phyloP scores from a whole-genome alignment of 2,797 vertebrate genomes.

The Lacerta agilis region DNA sequence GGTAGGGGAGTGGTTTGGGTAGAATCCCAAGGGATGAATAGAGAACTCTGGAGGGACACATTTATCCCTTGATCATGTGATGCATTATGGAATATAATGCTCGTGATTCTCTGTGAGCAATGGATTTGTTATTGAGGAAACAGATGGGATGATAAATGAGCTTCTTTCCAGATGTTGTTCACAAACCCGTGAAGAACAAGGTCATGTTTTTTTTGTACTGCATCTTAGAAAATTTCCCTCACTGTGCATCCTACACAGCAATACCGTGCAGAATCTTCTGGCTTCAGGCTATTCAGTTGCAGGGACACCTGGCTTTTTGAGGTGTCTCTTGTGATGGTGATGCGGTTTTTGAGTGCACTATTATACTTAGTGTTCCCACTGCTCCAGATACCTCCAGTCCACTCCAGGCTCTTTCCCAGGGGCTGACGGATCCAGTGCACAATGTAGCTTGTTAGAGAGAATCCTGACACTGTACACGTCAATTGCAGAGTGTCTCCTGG shows the following conservation, averaged over 20 bases:
- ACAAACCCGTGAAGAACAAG: neutral
- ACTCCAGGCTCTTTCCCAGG: neutral
- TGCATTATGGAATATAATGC: too few species aligned
- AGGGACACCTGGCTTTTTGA: conserved; percentile 8
- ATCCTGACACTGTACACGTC: conserved; percentile 9
- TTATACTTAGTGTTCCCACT: neutral
- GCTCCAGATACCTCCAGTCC: neutral
- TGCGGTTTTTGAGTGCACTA: neutral
- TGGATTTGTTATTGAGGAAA: neutral
- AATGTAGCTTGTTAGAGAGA: neutral
- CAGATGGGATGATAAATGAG: too few species aligned
- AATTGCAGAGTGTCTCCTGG: neutral
- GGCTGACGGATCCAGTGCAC: neutral
- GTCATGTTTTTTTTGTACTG: neutral
- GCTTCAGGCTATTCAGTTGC: neutral
- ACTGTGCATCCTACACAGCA: conserved; percentile 26
- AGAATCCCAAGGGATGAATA: too few species aligned
- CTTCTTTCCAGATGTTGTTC: neutral
- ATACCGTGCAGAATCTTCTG: conserved; percentile 40
- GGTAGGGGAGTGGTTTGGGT: too few species aligned
- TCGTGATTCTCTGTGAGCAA: too few species aligned
- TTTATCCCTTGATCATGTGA: too few species aligned
- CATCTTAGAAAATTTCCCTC: neutral
- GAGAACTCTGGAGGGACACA: too few species aligned
- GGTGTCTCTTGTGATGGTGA: conserved; percentile 17